These are phyloP conservation scores for Trochalopteron elliotii DNA, from an alignment of 2,113 vertebrate genomes.

Conservation along the genomic window DNA sequence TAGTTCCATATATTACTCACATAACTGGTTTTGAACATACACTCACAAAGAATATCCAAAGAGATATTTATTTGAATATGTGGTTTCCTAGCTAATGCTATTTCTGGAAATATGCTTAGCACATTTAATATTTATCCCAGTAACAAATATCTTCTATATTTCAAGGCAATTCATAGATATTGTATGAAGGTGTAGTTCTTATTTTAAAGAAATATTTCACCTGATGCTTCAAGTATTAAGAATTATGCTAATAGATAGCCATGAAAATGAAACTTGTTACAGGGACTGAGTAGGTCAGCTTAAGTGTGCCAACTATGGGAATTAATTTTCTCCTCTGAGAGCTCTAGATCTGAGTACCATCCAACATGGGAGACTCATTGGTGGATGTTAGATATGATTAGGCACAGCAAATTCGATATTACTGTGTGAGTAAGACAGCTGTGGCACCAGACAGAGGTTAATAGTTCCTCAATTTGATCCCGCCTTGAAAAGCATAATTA, in stretches of 20 bases:
- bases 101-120: background rate
- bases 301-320: background rate
- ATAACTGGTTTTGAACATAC: background rate
- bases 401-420: background rate
- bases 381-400: background rate
- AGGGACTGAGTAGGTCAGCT: background rate
- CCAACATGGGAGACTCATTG: fast-evolving
- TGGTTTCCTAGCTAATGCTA: background rate
- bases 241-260: background rate
- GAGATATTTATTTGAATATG: background rate
- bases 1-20: background rate
- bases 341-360: background rate
- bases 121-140: background rate
- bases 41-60: background rate
- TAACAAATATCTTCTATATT: background rate
- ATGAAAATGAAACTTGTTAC: background rate
- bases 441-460: background rate
- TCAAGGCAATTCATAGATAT: background rate
- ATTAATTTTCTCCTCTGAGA: background rate
- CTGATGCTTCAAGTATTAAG: background rate
- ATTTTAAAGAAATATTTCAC: background rate
- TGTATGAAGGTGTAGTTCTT: background rate
- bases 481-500: background rate
- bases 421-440: background rate
- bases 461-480: background rate